Base-by-base conservation (phyloP, 1,140 invertebrate species). In the Bombus sylvicola region DNA sequence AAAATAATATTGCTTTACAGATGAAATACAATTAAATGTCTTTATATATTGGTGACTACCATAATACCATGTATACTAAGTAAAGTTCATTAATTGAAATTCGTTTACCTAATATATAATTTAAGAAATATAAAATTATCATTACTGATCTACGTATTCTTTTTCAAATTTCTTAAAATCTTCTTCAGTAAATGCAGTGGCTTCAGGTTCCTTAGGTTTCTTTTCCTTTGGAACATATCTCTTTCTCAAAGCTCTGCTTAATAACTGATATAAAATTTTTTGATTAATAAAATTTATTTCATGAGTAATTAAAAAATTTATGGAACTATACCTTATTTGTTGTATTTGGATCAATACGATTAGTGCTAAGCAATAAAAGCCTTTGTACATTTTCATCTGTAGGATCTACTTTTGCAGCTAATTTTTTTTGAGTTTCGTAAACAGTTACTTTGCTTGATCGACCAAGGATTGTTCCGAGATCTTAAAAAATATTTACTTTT, bases 101-200 rank as follows among this genome's bases (percentile, higher is more conserved):
- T 53, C 13, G 0, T 71, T 39, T 71, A 39, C 9, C 41, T 28
- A 47, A 8, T 13, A 22, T n/a, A n/a, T 59, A 34, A 69, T n/a
- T 64, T 37, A n/a, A 41, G 1, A 73, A 39, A 31, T 85, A 68
- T 53, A 31, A 37, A 37, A 57, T 31, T 66, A 57, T 34, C 5
- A 47, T 77, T 84, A 83, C 81, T 90, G 89, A 43, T 93, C 92
- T 71, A 92, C 81, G 85, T 96, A 96, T 93, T 96, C 95, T 64
- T 92, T 84, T 89, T 96, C 95, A 90, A 96, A 96, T 25, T 93
- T 94, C 62, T 94, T 91, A 75, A 96, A 95, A 85, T 96, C 96
- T 91, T 96, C 95, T 90, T 96, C 95, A 0, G 95, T 96, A 78
- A 96, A 96, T 43, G 87, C 94, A n/a, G 94, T 94, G 3, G 57